Evolutionary conservation across 2,797 vertebrate genomes (phyloP).

Genomic region (Simalia tracyae): DNA sequence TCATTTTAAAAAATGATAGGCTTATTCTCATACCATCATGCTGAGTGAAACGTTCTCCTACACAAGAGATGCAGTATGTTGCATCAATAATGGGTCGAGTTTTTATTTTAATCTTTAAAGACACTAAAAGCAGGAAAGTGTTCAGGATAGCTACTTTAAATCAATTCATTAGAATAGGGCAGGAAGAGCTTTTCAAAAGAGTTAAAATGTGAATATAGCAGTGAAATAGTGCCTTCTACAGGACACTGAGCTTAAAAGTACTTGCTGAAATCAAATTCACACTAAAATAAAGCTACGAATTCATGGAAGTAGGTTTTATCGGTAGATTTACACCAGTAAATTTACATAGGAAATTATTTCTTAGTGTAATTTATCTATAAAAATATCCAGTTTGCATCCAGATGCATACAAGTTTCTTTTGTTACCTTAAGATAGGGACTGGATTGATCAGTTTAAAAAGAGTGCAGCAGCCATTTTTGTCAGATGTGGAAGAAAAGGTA

Average conservation of each 20-base stretch:
- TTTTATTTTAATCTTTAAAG: not conserved
- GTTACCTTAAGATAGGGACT: not conserved
- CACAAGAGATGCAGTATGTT: rapidly evolving
- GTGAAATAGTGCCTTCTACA: slow-evolving; percentile 62
- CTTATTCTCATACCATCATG: not conserved
- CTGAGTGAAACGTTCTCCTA: not conserved
- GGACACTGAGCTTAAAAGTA: slow-evolving; percentile 31
- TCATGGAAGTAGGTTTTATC: not conserved
- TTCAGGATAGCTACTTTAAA: not conserved
- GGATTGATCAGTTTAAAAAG: not conserved
- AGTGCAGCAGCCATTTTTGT: not conserved
- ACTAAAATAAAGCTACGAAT: not conserved
- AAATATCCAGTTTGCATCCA: not conserved
- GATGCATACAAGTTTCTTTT: not conserved
- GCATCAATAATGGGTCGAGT: not conserved
- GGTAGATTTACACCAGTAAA: not conserved
- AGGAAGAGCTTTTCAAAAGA: not conserved
- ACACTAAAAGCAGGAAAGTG: rapidly evolving
- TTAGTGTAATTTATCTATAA: not conserved
- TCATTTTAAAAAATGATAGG: not conserved
- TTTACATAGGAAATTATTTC: not conserved
- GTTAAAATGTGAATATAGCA: not conserved
- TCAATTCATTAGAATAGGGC: not conserved
- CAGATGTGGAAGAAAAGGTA: not conserved
- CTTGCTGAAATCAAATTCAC: not conserved